Percentiles rank a stretch among this genome's conserved stretches.
Conservation (phyloP, 23 tunicate genomes). For the Ciona savignyi region DNA sequence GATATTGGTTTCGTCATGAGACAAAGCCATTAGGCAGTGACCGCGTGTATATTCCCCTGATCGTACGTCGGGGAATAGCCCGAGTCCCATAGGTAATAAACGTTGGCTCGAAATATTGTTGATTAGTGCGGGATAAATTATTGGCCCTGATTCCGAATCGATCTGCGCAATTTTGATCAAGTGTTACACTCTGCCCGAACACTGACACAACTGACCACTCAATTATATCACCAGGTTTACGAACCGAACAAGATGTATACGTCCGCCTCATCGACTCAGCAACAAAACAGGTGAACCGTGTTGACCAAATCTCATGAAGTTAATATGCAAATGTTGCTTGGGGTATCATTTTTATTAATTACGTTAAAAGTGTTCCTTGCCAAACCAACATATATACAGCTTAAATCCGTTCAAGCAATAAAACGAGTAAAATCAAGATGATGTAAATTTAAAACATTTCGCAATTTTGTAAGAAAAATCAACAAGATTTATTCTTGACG, state of each 20-base stretch:
- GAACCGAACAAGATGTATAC: constrained; percentile 65
- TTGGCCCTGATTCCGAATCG: background rate
- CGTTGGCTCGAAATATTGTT: background rate
- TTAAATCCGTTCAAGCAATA: too few species aligned
- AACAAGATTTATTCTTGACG: too few species aligned
- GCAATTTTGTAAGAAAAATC: too few species aligned
- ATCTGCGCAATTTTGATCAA: background rate
- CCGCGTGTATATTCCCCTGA: background rate
- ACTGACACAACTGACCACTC: background rate
- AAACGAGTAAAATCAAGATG: too few species aligned
- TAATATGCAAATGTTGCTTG: too few species aligned
- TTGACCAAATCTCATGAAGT: too few species aligned
- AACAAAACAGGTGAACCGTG: constrained; percentile 72
- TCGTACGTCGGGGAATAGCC: constrained; percentile 8
- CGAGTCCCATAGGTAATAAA: constrained; percentile 25
- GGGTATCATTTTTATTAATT: too few species aligned
- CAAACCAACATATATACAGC: too few species aligned
- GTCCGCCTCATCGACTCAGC: constrained; percentile 90
- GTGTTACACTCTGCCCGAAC: background rate
- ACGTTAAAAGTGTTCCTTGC: too few species aligned
- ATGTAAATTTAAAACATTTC: too few species aligned
- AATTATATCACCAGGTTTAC: constrained; percentile 46
- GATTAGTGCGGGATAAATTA: background rate
- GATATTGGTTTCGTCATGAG: background rate
- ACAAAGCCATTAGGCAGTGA: background rate